A percentile compares a stretch with the other conserved stretches of the same genome.
These are phyloP conservation scores for Thunnus thynnus DNA, from an alignment of 2,113 vertebrate species.

Conservation along the genomic window DNA sequence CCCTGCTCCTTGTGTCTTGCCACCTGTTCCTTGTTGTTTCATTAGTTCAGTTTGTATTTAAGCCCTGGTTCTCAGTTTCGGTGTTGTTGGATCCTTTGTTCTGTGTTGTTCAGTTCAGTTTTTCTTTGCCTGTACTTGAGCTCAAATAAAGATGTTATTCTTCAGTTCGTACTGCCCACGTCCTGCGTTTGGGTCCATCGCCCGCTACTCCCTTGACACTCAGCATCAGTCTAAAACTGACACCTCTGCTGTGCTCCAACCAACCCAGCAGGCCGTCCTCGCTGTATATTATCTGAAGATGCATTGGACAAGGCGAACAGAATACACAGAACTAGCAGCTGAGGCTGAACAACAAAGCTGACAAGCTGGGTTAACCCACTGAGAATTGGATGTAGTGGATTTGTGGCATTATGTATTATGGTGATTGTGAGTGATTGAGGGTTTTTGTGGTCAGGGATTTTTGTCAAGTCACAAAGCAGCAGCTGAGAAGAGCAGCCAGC, in stretches of 20 bases:
- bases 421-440: conserved; percentile 23
- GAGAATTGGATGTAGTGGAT: not conserved
- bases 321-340: not conserved
- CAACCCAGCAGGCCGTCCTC: not conserved
- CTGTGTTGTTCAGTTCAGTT: too few species aligned
- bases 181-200: too few species aligned
- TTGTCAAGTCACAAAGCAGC: conserved; percentile 14
- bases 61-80: too few species aligned
- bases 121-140: too few species aligned
- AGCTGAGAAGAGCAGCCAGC: not conserved
- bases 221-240: not conserved
- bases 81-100: too few species aligned
- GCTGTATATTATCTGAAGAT: not conserved
- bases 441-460: conserved; percentile 20
- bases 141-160: too few species aligned
- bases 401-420: not conserved
- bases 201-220: too few species aligned
- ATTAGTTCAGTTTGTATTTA: too few species aligned
- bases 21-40: too few species aligned
- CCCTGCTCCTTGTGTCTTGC: too few species aligned
- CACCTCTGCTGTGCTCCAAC: not conserved
- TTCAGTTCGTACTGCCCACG: too few species aligned
- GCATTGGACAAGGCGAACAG: not conserved
- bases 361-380: not conserved
- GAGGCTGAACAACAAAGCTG: conserved; percentile 3